A percentile compares a stretch with the other conserved stretches of the same genome.
phyloP scores from a whole-genome alignment of 2,797 vertebrate genomes.

The Pristis pectinata region DNA sequence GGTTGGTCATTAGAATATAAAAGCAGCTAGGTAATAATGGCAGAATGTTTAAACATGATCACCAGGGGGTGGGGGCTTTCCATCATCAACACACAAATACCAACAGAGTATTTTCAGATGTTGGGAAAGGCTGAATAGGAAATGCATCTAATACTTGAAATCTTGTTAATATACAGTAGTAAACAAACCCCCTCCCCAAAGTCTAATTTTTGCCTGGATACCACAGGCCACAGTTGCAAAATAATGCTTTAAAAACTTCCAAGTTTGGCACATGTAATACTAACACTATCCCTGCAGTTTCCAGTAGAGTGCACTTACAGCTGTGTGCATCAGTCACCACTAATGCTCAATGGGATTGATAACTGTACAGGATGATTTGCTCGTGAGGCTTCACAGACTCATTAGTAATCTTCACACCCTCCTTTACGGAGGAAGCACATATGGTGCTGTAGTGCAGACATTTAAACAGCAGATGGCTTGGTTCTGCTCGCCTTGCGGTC shows the following conservation, averaged over 20 bases:
- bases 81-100: background rate
- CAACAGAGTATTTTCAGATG: background rate
- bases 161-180: background rate
- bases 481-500: conserved; percentile 43
- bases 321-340: conserved; percentile 43
- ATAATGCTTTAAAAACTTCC: conserved; percentile 41
- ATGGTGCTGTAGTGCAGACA: conserved; percentile 57
- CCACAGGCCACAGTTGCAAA: background rate
- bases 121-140: background rate
- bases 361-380: conserved; percentile 54
- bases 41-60: background rate
- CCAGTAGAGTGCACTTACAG: conserved; percentile 40
- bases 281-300: conserved; percentile 45
- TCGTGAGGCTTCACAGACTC: conserved; percentile 40
- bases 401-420: conserved; percentile 44
- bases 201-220: conserved; percentile 10
- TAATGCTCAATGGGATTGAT: conserved; percentile 44
- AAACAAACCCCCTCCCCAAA: conserved; percentile 8
- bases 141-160: background rate
- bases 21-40: background rate
- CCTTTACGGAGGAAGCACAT: conserved; percentile 52
- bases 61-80: background rate
- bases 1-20: background rate
- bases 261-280: conserved; percentile 51
- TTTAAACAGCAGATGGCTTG: conserved; percentile 50